Evolutionary conservation across 1,140 invertebrate genomes (phyloP).

Genomic region (Andrena cerasifolii): DNA sequence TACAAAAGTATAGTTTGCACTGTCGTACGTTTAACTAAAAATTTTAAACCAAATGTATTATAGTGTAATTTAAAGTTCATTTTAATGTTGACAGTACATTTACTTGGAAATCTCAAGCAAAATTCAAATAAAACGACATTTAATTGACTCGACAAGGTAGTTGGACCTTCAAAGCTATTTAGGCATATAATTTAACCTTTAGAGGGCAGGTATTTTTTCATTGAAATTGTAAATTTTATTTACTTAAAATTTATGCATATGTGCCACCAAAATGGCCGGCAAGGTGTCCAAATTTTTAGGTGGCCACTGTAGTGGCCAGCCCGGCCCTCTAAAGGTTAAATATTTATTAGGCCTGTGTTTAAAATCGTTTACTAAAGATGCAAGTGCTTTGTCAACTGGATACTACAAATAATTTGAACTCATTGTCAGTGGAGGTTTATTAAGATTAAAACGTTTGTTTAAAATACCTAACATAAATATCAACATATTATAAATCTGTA

Average conservation of each 20-base stretch:
- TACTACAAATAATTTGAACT: background rate
- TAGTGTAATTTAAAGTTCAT: background rate
- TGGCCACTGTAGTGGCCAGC: too few species aligned
- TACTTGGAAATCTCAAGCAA: background rate
- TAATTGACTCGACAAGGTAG: background rate
- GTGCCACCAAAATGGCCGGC: too few species aligned
- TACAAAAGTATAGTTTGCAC: conserved; percentile 60
- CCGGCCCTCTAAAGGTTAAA: too few species aligned
- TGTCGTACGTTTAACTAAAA: conserved; percentile 35
- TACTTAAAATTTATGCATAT: too few species aligned
- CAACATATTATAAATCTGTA: background rate
- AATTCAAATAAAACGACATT: background rate
- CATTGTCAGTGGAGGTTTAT: too few species aligned
- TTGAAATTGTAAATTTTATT: too few species aligned
- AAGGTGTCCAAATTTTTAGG: too few species aligned
- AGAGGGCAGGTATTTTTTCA: too few species aligned
- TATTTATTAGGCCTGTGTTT: conserved; percentile 12
- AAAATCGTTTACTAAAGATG: background rate
- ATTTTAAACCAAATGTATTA: background rate
- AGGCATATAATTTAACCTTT: background rate
- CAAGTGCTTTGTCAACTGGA: background rate
- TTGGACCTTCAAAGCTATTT: background rate
- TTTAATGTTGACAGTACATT: background rate
- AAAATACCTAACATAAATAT: background rate
- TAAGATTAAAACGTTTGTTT: background rate